phyloP scores from a whole-genome alignment of 2,113 vertebrate genomes.

The Phalacrocorax aristotelis region DNA sequence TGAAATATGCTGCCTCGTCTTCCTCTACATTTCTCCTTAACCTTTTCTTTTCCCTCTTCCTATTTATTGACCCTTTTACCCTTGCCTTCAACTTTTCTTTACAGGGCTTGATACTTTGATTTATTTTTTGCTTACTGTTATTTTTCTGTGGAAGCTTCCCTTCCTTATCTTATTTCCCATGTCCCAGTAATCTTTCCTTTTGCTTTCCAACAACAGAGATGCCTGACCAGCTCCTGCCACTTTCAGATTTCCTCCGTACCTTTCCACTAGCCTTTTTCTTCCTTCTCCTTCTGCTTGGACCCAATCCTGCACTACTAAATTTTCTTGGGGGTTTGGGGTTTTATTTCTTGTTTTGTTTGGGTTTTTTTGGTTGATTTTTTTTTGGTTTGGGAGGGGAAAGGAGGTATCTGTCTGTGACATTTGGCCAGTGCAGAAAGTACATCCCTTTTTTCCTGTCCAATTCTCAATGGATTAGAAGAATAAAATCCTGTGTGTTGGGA shows the following conservation, averaged over 20 bases:
- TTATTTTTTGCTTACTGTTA: neutral
- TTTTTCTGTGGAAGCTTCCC: neutral
- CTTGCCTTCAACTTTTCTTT: neutral
- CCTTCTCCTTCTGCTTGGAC: neutral
- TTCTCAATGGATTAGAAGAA: neutral
- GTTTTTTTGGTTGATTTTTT: neutral
- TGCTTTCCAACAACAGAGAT: neutral
- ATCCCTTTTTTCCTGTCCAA: neutral
- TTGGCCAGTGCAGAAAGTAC: neutral
- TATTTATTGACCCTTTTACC: neutral
- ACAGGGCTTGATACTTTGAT: neutral
- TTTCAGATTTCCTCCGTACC: neutral
- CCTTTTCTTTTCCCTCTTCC: neutral
- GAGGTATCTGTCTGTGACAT: neutral
- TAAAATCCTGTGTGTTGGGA: neutral
- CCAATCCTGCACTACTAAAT: neutral
- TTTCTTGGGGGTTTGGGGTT: neutral
- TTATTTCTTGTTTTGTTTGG: neutral
- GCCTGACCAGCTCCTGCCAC: neutral
- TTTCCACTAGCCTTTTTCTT: neutral
- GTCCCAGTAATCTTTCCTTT: neutral
- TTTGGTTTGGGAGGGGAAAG: neutral
- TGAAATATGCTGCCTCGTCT: neutral
- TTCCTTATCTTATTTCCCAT: neutral
- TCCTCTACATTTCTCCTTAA: neutral